Evolutionary conservation across 2,888 invertebrate species (phyloP), one percentile per base, ranked within the genome.

Genomic region (Xestia rhomboidea): DNA sequence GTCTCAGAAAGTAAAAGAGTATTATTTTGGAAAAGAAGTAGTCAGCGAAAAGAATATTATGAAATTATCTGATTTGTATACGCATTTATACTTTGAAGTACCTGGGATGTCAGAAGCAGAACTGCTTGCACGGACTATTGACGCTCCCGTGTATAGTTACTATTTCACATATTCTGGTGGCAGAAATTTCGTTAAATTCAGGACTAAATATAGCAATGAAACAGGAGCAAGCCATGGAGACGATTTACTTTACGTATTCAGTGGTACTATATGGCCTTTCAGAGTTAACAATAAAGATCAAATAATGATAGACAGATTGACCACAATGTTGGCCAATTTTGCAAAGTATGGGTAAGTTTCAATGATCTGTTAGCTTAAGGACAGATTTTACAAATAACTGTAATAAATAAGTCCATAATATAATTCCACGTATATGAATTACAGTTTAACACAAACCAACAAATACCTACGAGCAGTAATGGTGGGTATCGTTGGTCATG

Each of bases 21-120:
- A 96, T 81, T 97, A 97, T 51, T 94, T 97, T 75, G 93, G 92
- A 76, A 93, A 93, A 89, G 95, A 97, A 76, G 93, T 27, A 88
- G 95, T 92, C 86, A 96, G 77, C 93, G 75, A 62, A 15, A 79
- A 77, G 41, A 85, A 60, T 93, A 89, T 94, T 92, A 88, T 73
- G 93, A 96, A 94, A 89, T 88, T 95, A 15, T 89, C 93, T 1
- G 91, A 94, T 49, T 69, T 95, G 0, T 94, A 94, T 75, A 94
- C 95, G 0, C 93, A 96, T 62, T 79, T 95, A 5, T 94, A 95
- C 84, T 96, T 96, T 83, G 95, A 95, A 84, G 85, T 93, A 27
- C 96, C 96, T 0, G 82, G 89, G 4, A 89, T 94, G 51, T 85
- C 95, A 10, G 96, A 96, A 88, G 88, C 93, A 4, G 93, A 94